Conservation (phyloP, 2,113 vertebrate species). For the Elachura formosa region DNA sequence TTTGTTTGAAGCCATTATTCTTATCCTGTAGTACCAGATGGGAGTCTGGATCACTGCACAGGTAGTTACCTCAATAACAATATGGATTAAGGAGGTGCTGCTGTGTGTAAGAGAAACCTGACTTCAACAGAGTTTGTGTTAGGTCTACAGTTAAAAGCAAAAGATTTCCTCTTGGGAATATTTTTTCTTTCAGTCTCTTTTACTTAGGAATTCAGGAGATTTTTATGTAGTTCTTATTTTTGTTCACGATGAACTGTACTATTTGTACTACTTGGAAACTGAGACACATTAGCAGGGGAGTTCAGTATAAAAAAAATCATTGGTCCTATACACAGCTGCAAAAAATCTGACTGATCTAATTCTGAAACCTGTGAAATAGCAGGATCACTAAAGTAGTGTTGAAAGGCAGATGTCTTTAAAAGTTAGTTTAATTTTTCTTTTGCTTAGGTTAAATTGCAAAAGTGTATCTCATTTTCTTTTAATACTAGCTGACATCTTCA, state of each 20-base stretch:
- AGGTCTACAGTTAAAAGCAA: background rate
- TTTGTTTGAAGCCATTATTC: background rate
- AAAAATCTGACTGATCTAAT: background rate
- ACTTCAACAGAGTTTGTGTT: background rate
- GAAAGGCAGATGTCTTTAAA: background rate
- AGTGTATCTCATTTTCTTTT: background rate
- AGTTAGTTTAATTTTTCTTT: background rate
- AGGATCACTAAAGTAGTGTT: background rate
- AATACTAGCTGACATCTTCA: background rate
- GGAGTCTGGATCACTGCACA: background rate
- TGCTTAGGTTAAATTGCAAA: background rate
- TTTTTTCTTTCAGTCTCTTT: background rate
- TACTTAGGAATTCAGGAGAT: background rate
- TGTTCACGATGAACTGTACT: background rate
- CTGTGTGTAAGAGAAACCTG: background rate
- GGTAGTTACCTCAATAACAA: background rate
- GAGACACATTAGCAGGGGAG: background rate
- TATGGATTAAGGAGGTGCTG: background rate
- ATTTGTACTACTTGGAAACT: background rate
- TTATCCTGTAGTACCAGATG: background rate
- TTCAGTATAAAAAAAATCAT: background rate
- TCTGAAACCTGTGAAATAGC: background rate
- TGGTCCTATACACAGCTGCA: background rate
- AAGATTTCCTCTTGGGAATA: background rate
- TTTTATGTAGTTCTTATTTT: background rate